Conservation (phyloP, 1,140 invertebrate species). For the Centruroides vittatus region DNA sequence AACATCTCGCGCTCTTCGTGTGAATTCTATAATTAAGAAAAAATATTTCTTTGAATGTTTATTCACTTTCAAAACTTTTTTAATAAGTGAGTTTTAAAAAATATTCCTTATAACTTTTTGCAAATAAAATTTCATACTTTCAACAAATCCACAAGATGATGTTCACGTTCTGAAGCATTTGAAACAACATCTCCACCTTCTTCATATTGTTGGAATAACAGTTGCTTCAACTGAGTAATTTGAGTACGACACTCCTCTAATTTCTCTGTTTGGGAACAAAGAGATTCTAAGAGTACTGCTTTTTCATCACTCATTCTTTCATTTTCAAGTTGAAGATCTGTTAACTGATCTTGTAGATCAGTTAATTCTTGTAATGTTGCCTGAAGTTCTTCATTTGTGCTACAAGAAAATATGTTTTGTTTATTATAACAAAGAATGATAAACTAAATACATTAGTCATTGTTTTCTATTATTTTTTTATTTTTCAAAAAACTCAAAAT, state of each 20-base stretch:
- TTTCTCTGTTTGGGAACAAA: slow-evolving; percentile 80
- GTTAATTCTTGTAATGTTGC: slow-evolving; percentile 83
- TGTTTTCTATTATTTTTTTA: too few relatives aligned
- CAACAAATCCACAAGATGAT: slow-evolving; percentile 66
- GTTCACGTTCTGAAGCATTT: slow-evolving; percentile 54
- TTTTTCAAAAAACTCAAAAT: too few relatives aligned
- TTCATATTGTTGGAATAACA: slow-evolving; percentile 19
- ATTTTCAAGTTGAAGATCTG: slow-evolving; percentile 73
- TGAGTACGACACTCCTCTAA: slow-evolving; percentile 49
- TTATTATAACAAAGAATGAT: slow-evolving; percentile 24
- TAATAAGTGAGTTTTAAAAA: too few relatives aligned
- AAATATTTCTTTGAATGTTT: background rate
- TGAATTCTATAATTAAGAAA: slow-evolving; percentile 39
- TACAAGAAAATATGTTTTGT: slow-evolving; percentile 22
- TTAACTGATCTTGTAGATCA: slow-evolving; percentile 67
- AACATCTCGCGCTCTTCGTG: slow-evolving; percentile 61
- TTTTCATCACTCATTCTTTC: slow-evolving; percentile 75
- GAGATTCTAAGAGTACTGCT: slow-evolving; percentile 67
- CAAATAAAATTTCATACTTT: slow-evolving; percentile 37
- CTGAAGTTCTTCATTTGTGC: slow-evolving; percentile 88
- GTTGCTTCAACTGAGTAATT: slow-evolving; percentile 29
- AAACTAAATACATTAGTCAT: background rate
- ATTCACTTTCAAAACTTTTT: too few relatives aligned
- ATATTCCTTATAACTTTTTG: too few relatives aligned
- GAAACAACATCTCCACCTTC: slow-evolving; percentile 26